Conservation (phyloP, 2,113 vertebrate genomes). For the Chauna torquata region DNA sequence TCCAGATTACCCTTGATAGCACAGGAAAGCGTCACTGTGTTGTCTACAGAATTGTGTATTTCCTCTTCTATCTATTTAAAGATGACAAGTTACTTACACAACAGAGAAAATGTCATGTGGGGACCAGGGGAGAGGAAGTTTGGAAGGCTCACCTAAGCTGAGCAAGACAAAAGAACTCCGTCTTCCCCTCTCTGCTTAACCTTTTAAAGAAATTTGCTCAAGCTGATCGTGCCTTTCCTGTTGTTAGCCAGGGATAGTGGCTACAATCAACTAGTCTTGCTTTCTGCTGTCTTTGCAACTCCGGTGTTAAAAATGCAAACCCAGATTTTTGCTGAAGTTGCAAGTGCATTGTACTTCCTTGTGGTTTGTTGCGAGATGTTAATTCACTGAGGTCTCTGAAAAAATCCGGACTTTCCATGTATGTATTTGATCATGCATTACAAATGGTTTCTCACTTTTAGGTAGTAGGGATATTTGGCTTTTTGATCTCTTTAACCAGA, state of each 20-base stretch:
- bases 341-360: slow-evolving; percentile 24
- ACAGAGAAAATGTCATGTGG: neutral
- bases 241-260: neutral
- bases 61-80: neutral
- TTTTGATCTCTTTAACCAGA: neutral
- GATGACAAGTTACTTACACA: neutral
- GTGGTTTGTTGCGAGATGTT: slow-evolving; percentile 19
- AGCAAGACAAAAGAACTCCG: neutral
- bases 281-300: slow-evolving; percentile 53
- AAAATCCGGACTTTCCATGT: neutral
- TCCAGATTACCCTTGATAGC: neutral
- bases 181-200: neutral
- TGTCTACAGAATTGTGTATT: neutral
- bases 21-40: neutral
- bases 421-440: neutral
- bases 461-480: neutral
- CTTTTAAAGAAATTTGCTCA: neutral
- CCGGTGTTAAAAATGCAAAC: neutral
- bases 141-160: neutral
- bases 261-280: neutral
- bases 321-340: slow-evolving; percentile 40
- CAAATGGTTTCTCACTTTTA: neutral
- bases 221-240: neutral
- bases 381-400: neutral
- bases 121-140: neutral